Evolutionary conservation across 92 coral and sea anemone genomes (phyloP), one percentile per base, ranked within the genome.

Genomic region (Siderastrea radians): DNA sequence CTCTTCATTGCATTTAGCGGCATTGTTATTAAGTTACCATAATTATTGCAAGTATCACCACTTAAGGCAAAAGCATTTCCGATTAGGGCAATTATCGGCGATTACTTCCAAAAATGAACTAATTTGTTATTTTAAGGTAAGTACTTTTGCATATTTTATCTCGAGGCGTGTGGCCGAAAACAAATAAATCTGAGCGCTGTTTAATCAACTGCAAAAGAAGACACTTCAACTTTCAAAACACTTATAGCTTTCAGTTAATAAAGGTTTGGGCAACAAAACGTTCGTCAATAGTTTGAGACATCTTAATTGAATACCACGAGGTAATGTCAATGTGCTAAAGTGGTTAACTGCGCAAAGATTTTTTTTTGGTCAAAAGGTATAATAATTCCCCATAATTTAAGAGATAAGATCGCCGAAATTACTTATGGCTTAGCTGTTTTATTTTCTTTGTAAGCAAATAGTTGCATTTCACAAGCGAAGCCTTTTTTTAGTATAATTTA

Each of bases 81-180:
- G 44, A 79, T 63, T 61, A 79, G 57, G 72, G 83, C 83, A 61
- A 63, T 79, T 58, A 63, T 62, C 83, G 70, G 58, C 49, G 47
- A 79, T 63, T 79, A 61, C 47, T 48, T 79, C 49, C 44, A 1
- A 64, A 66, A 16, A 15, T 47, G 4, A 47, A 46, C 47, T 51
- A 58, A 44, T 59, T 55, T 76, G 52, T 76, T 57, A 46, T 43
- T 76, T 57, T 57, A 76, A 57, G 19, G 50, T 76, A 58, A 76
- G 55, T 12, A 67, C 7, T 76, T 76, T 55, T 13, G 7, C 66
- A 76, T 2, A 57, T 59, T 76, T 76, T 6, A 10, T 54, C 14
- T 12, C 79, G 11, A 26, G 26, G 46, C 62, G 68, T 54, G 64
- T 76, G 65, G 80, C 51, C 49, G 2, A 12, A 76, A 54, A 55